A percentile compares a stretch with the other conserved stretches of the same genome.
Conservation (phyloP, 2,797 vertebrate species). For the Coluber constrictor region DNA sequence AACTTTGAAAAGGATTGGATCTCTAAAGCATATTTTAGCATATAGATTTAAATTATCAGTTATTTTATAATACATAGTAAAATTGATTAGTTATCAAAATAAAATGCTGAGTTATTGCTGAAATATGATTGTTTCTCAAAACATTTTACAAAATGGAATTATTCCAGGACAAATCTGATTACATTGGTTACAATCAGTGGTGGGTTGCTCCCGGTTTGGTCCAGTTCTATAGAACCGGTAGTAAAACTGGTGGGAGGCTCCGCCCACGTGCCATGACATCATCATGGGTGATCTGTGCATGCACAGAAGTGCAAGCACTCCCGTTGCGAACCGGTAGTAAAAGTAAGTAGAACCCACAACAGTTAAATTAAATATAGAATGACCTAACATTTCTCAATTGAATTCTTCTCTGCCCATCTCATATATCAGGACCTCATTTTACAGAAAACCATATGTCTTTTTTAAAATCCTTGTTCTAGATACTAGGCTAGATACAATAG, state of each 20-base stretch:
- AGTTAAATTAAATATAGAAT: background rate
- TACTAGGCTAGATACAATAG: background rate
- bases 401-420: background rate
- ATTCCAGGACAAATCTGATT: background rate
- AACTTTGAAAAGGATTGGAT: slow-evolving; percentile 6
- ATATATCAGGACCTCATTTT: background rate
- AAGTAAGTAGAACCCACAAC: no score
- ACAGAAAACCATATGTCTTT: background rate
- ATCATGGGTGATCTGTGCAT: no score
- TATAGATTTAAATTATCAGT: background rate
- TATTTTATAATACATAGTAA: slow-evolving; percentile 32
- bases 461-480: background rate
- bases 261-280: no score
- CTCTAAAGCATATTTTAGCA: background rate
- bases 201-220: no score
- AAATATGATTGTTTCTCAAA: background rate
- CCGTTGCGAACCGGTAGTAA: no score
- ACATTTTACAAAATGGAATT: background rate
- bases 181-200: background rate
- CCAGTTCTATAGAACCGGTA: no score
- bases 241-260: no score
- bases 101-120: slow-evolving; percentile 44
- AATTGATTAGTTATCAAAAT: slow-evolving; percentile 35
- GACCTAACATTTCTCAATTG: background rate
- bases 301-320: no score